Base-by-base conservation (phyloP, 2,888 invertebrate genomes). In the Corbicula japonica region DNA sequence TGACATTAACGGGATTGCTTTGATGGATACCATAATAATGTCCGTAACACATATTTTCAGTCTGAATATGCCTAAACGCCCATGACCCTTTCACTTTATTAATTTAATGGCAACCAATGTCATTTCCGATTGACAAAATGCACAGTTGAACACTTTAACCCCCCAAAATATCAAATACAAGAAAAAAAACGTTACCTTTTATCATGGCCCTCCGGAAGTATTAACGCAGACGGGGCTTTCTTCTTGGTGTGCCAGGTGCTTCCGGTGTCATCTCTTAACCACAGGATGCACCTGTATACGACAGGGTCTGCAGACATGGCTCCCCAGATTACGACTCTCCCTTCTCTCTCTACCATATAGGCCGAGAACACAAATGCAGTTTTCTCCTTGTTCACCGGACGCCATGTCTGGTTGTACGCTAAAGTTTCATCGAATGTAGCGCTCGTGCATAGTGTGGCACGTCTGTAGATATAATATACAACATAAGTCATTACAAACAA, bases 341-440 rank as follows among this genome's bases (percentile, higher is more conserved):
- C 6, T 15, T n/a, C 28, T 8, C 15, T 15, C 4, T 50, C 50
- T 2, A 26, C 50, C 26, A 50, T 6, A 50, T 50, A 50, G 8
- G 50, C 50, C 28, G 50, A 50, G 28, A 50, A 50, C 50, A 50
- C 50, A 23, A 15, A 50, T 10, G 50, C 50, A 2, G 50, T 23
- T 10, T 26, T 50, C 23, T 6, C 50, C 26, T 3, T 23, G 26
- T 21, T 21, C 2, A 23, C 50, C 2, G 50, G 50, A 12, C n/a
- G 23, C 50, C 50, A 50, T 50, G 50, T 50, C 28, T 50, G 10
- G 28, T 21, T 50, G 23, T 26, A 10, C 21, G 50, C 50, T 15
- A n/a, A n/a, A 50, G 26, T 50, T 50, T 10, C 28, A 23, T 10
- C 50, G 50, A 28, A 50, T n/a, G n/a, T n/a, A n/a, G n/a, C n/a